Evolutionary conservation across 2,113 vertebrate species (phyloP), one percentile per base, ranked within the genome.

Genomic region (Paramisgurnus dabryanus): DNA sequence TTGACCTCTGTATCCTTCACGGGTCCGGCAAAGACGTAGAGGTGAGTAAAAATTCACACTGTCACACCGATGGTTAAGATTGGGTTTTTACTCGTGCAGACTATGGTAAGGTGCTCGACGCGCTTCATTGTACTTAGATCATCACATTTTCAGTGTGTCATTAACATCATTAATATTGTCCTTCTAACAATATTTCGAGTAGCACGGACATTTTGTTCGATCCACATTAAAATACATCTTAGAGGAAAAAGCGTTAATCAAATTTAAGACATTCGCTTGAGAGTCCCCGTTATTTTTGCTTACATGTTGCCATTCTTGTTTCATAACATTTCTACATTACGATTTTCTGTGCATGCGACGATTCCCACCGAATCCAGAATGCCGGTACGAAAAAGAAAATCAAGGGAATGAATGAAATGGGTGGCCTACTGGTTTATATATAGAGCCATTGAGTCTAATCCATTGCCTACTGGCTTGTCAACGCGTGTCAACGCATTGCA

Each of bases 161-260:
- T 50, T 43, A 39, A 50, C 13, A 76, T 64, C 58, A 50, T 43
- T 22, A 22, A 17, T 3, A n/a, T 18, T 34, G 45, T 40, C 15
- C 40, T 34, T 34, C 49, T 4, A 45, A 45, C 8, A 41, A 6
- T 9, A 13, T 69, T 39, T 65, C 57, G 49, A 50, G 72, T 78
- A 43, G 66, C 76, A 45, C 83, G 83, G 83, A 73, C 80, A 82
- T 84, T 82, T 86, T 86, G 65, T 60, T 41, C 76, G 63, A 4
- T 43, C 53, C 76, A 68, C 63, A 79, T 67, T 43, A 67, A 71
- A 61, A 76, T 66, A 77, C 50, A 41, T 77, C n/a, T 45, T 57
- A 78, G 57, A 77, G 47, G 80, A n/a, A 40, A 63, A 65, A 22
- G 68, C 67, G 71, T 57, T 79, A 43, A 68, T 76, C 50, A 41